Conservation (phyloP, 2,797 vertebrate species). For the Poliocrania exsul region DNA sequence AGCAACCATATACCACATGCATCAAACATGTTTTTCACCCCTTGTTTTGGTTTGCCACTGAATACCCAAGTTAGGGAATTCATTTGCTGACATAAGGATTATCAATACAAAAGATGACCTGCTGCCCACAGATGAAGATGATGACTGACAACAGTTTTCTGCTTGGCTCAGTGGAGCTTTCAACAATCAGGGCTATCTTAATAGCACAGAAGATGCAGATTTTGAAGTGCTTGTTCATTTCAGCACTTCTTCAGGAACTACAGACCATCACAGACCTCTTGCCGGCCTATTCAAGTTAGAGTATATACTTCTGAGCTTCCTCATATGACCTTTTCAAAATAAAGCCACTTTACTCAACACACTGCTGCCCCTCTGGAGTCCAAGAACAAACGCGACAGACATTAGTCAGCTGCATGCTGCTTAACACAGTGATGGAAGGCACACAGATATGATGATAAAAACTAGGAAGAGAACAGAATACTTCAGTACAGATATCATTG, state of each 20-base stretch:
- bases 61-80: not conserved
- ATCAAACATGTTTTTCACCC: not conserved
- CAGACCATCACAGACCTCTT: not conserved
- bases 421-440: not conserved
- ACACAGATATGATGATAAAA: not conserved
- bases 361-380: not conserved
- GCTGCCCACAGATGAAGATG: not conserved
- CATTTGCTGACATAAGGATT: not conserved
- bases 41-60: not conserved
- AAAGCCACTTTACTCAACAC: not conserved
- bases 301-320: not conserved
- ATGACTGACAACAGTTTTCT: not conserved
- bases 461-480: not conserved
- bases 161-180: not conserved
- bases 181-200: not conserved
- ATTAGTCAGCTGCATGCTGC: not conserved
- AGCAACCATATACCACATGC: rapidly evolving
- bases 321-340: not conserved
- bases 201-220: not conserved
- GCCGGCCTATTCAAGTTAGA: not conserved
- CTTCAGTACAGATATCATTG: not conserved
- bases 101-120: not conserved
- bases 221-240: not conserved
- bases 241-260: not conserved
- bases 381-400: not conserved